phyloP scores from a whole-genome alignment of 1,140 invertebrate species.

The Nymphalis io region DNA sequence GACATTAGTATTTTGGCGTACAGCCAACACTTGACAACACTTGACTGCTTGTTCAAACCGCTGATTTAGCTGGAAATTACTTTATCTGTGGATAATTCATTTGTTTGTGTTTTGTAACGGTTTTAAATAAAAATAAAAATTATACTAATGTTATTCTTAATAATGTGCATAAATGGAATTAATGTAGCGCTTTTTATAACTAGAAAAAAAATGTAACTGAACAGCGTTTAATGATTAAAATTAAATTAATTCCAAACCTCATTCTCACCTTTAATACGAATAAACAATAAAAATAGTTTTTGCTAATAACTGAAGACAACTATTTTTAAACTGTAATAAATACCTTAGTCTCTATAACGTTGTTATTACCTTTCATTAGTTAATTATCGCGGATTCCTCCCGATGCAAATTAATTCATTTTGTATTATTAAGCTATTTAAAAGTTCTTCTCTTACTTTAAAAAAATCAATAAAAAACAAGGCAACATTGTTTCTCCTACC shows the following conservation, averaged over 20 bases:
- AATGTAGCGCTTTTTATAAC: not conserved
- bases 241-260: no score
- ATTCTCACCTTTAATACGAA: no score
- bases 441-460: not conserved
- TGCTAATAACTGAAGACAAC: no score
- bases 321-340: no score
- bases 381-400: no score
- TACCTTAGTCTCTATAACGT: no score
- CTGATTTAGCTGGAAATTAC: slow-evolving; percentile 39
- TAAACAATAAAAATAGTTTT: no score
- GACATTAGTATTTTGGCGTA: slow-evolving; percentile 76
- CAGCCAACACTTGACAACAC: slow-evolving; percentile 58
- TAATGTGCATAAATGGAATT: no score
- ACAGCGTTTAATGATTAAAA: no score
- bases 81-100: slow-evolving; percentile 15
- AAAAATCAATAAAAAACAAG: not conserved
- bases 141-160: no score
- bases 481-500: slow-evolving; percentile 44
- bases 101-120: slow-evolving; percentile 7
- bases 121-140: not conserved
- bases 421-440: not conserved
- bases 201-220: not conserved
- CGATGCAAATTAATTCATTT: not conserved
- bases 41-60: slow-evolving; percentile 56
- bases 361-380: no score